Evolutionary conservation across 2,888 invertebrate species (phyloP), one percentile per base, ranked within the genome.

Genomic region (Drosophila pegasa): DNA sequence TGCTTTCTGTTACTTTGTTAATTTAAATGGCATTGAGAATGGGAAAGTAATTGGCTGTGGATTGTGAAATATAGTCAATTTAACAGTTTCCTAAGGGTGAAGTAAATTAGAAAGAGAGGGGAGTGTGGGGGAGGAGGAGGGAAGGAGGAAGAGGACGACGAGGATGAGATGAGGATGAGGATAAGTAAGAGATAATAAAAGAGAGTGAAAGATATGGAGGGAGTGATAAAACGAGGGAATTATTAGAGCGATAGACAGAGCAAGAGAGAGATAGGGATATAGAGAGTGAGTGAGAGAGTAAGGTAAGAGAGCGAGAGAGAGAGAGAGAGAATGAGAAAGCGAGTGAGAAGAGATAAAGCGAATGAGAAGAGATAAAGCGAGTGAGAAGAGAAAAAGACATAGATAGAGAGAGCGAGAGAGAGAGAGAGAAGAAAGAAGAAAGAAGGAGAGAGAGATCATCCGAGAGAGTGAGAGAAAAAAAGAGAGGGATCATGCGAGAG

Each of bases 21-120:
- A 75, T 77, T 75, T 69, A 75, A 78, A 78, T 75, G 78, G 78
- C 74, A 74, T 74, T 74, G 74, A 59, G 73, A 77, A 77, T 77
- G 74, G 62, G 73, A 75, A 77, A 75, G 78, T 77, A 77, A 75
- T 75, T 75, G 74, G 48, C 66, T 57, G 66, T 59, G 37, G 40
- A 50, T 60, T 66, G 57, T 38, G 54, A 69, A 69, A 63, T 55
- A 25, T 22, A 51, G 54, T 40, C 54, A 60, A 68, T 54, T 48
- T 35, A 54, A 14, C 52, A 45, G 45, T 25, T 38, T 31, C 20
- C 52, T 10, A 14, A 58, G 31, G 41, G 18, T 18, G 20, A 35
- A 50, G 22, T 33, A n/a, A 47, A 22, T 20, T 27, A 7, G 47
- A 57, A 6, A 35, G 14, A 10, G 25, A 14, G n/a, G 29, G 10